Evolutionary conservation across 2,113 vertebrate genomes (phyloP), one percentile per base, ranked within the genome.

Genomic region (Malaclemys terrapin): DNA sequence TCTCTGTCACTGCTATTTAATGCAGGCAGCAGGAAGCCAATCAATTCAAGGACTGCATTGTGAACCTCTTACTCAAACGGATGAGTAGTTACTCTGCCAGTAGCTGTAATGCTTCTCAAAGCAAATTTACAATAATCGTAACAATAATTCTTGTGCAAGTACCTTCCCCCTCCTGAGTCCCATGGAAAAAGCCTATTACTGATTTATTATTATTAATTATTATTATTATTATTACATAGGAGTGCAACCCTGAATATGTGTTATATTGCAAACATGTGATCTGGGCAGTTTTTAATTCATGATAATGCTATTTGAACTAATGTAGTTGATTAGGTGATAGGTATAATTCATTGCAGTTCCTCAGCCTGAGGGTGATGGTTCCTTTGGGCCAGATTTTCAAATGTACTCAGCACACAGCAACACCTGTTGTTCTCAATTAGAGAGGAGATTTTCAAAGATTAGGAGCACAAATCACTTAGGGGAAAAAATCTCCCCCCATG

Each of bases 51-150:
- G 94, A 49, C 81, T 75, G 59, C 72, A 81, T 50, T 92, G 90
- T 95, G 96, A 95, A 54, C 94, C 93, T 93, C 95, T 92, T 91
- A 89, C 84, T 85, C 89, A 94, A 83, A 94, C 93, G 89, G 95
- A 95, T 96, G 90, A 96, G 75, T 84, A 89, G 14, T 92, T 95
- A 76, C 97, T 94, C 79, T 92, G 29, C 56, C 72, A 95, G 92
- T 94, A 91, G 87, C 84, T 85, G 95, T 96, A 96, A 94, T 87
- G 87, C 95, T 94, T 91, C 85, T 95, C 93, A 95, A 96, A 97
- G 95, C 90, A 96, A 97, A 96, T 94, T 97, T 97, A 86, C 53
- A 95, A 92, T 91, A 95, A 24, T 54, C 92, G 93, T 95, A 96
- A 95, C 92, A 93, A 95, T 96, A 96, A 97, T 95, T 94, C 75